Evolutionary conservation across 2,888 invertebrate species (phyloP), one percentile per base, ranked within the genome.

Genomic region (Thereva nobilitata): DNA sequence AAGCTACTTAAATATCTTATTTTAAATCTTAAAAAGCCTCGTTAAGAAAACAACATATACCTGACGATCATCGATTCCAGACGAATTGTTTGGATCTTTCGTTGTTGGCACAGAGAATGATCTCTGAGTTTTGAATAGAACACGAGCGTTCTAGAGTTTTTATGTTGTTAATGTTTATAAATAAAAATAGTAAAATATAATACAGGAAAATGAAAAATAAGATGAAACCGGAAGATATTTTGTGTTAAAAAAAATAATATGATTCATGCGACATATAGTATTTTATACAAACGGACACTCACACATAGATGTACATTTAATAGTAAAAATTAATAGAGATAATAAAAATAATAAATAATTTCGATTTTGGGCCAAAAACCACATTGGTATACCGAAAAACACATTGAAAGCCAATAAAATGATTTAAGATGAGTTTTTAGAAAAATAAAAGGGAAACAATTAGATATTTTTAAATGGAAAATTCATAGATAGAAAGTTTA

Each of bases 61-160:
- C 80, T 80, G 79, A 75, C 77, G 79, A 75, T 80, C 80, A 75
- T 80, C 79, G 75, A 79, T 79, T 76, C 78, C 78, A 74, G 76
- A 74, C 68, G 79, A 75, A 73, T 79, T 79, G 74, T 79, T 80
- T 74, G 87, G 77, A 80, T 91, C 91, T 85, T 93, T 93, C 69
- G 93, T 90, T 47, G 93, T 92, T 71, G 95, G 95, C 82, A 95
- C 92, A 76, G 94, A 95, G 82, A 93, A 93, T 74, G 94, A 94
- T 77, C 95, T 87, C 85, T 93, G 93, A 74, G 93, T 93, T 85
- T 93, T 93, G 83, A 93, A 93, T 83, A 90, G 88, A 85, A 91
- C 89, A 84, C 89, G 85, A 82, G 87, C 87, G 79, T 85, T 82
- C 84, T 84, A 45, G 53, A 34, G 5, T 67, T 56, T 59, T 61